These are phyloP conservation scores for Drosophila quadrilineata DNA, from an alignment of 1,140 invertebrate species.

Conservation along the genomic window DNA sequence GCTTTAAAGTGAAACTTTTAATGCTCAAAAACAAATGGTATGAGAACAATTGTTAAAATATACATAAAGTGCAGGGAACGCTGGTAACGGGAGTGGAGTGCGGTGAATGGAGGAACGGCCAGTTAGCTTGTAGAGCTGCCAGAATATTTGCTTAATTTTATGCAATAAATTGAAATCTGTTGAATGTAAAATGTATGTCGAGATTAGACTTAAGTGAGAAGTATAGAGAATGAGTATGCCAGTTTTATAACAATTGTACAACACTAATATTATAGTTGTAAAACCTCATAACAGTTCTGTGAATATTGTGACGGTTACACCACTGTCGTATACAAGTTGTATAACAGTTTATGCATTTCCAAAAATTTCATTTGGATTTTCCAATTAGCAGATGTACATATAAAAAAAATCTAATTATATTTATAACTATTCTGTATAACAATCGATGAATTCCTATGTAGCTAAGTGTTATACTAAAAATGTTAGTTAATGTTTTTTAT, in stretches of 20 bases:
- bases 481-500: constrained; percentile 26
- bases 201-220: constrained; percentile 10
- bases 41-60: constrained; percentile 44
- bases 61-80: not conserved
- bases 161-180: constrained; percentile 1
- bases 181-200: not conserved
- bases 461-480: constrained; percentile 36
- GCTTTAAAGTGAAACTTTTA: constrained; percentile 72
- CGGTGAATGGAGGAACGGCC: too few species aligned
- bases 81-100: not conserved
- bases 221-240: constrained; percentile 2
- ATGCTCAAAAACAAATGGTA: constrained; percentile 68
- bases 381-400: constrained; percentile 31
- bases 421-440: constrained; percentile 5
- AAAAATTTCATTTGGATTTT: too few species aligned
- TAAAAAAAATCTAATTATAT: constrained; percentile 1
- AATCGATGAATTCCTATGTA: constrained; percentile 31
- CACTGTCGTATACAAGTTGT: not conserved
- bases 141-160: constrained; percentile 35
- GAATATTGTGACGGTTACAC: not conserved
- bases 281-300: constrained; percentile 13
- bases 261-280: not conserved
- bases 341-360: too few species aligned
- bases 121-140: constrained; percentile 36
- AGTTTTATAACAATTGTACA: constrained; percentile 19